Evolutionary conservation across 92 coral and sea anemone species (phyloP).

Genomic region (Porites evermanni): DNA sequence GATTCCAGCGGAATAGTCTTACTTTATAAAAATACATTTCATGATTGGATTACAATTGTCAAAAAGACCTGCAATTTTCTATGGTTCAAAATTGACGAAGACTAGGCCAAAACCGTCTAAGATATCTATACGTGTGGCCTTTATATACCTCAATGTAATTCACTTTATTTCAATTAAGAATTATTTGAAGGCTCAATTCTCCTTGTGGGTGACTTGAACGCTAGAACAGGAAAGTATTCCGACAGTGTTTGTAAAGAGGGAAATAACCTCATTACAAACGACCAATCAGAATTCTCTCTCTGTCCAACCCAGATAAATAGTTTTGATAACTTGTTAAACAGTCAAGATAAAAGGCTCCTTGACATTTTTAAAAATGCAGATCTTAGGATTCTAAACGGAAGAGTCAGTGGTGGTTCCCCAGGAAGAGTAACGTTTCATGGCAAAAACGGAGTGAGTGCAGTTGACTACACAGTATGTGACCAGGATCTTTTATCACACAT

Average conservation of each 20-base stretch:
- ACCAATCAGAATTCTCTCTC: no score
- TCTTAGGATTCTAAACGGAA: slow-evolving; percentile 64
- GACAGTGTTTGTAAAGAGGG: slow-evolving; percentile 17
- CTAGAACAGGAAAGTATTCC: no score
- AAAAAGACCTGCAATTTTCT: slow-evolving; percentile 12
- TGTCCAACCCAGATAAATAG: no score
- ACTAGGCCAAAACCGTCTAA: background rate
- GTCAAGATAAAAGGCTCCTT: slow-evolving; percentile 59
- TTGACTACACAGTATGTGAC: slow-evolving; percentile 42
- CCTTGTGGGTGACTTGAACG: no score
- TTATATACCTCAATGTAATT: slow-evolving; percentile 33
- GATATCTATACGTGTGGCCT: slow-evolving; percentile 14
- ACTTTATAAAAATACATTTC: background rate
- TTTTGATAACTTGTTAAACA: slow-evolving; percentile 11
- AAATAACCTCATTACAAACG: slow-evolving; percentile 26
- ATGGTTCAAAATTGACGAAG: slow-evolving; percentile 14
- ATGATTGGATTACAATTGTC: no score
- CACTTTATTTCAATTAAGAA: slow-evolving; percentile 22
- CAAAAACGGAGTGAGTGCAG: slow-evolving; percentile 40
- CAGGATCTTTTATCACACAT: slow-evolving; percentile 29
- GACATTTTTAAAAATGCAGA: slow-evolving; percentile 59
- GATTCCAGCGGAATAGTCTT: background rate
- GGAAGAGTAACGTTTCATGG: slow-evolving; percentile 58
- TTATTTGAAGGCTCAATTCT: slow-evolving; percentile 16
- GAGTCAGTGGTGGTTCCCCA: slow-evolving; percentile 57